Base-by-base conservation (phyloP, 2,113 vertebrate species). In the Amblyopsis rosae region DNA sequence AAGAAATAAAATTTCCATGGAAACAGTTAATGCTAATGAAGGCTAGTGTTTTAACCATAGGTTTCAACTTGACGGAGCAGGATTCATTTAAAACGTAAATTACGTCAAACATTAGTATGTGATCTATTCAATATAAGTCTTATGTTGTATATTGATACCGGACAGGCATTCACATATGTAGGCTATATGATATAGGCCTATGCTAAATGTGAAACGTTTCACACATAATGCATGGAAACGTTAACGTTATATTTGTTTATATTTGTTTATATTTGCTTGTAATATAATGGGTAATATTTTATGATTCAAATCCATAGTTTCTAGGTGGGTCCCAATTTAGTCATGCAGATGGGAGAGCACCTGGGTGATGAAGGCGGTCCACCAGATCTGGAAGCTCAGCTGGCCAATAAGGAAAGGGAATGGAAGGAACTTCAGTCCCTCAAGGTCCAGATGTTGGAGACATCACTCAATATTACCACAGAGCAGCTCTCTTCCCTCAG, bases 331-430 rank as follows among this genome's bases (percentile, higher is more conserved):
- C 26, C 16, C 41, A n/a, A 53, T 50, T 49, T 41, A 73, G 46
- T 13, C 60, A 89, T 91, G 87, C 72, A 84, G 54, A 70, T 67
- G 32, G n/a, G 16, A 0, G 4, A 41, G 35, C 35, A 41, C 35
- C 5, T 41, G 0, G 0, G 15, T 6, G 32, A 57, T 55, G 57
- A 62, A 47, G 50, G 45, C 46, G 71, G 75, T 0, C 79, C 87
- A 67, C 74, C 16, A n/a, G 84, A 88, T 51, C 74, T 93, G n/a
- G 79, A 87, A 4, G 19, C 83, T 49, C 83, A 93, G 55, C 81
- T 94, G 77, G 77, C 72, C 16, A 82, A 45, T 69, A 95, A 94
- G 82, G 92, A 94, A 68, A 87, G 85, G 62, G 93, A 94, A 77
- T 93, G 90, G 88, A 88, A 92, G 47, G 88, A 88, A 2, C 87